phyloP scores from a whole-genome alignment of 1,140 invertebrate genomes.

The Scaptomyza graminum region DNA sequence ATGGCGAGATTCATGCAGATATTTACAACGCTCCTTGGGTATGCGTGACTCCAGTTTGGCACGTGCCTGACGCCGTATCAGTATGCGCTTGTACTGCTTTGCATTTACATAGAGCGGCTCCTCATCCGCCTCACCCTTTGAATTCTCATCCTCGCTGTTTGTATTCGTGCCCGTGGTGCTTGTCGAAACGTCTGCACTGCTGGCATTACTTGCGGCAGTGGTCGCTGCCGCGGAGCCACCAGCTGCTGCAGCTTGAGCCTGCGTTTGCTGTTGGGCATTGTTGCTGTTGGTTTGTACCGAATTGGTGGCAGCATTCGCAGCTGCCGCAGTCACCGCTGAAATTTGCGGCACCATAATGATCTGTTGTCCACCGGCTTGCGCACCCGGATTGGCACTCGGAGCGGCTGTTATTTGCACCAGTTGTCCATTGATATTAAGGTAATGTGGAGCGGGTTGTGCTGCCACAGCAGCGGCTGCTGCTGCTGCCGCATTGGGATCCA shows the following conservation, averaged over 20 bases:
- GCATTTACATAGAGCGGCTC: slow-evolving; percentile 99
- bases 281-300: slow-evolving; percentile 18
- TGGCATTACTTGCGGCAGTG: slow-evolving; percentile 37
- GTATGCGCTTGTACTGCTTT: slow-evolving; percentile 96
- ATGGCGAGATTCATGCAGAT: slow-evolving; percentile 99
- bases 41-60: slow-evolving; percentile 97
- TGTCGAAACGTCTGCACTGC: slow-evolving; percentile 61
- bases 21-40: slow-evolving; percentile 99
- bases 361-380: slow-evolving; percentile 56
- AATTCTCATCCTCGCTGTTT: slow-evolving; percentile 71
- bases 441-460: slow-evolving; percentile 86
- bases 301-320: slow-evolving; percentile 55
- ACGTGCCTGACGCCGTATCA: slow-evolving; percentile 94
- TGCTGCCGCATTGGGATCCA: slow-evolving; percentile 63
- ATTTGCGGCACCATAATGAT: slow-evolving; percentile 82
- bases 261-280: slow-evolving; percentile 43
- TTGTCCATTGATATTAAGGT: slow-evolving; percentile 90
- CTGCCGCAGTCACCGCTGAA: slow-evolving; percentile 84
- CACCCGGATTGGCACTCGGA: slow-evolving; percentile 42
- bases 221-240: slow-evolving; percentile 1
- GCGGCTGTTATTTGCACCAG: slow-evolving; percentile 87
- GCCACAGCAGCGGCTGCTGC: slow-evolving; percentile 26
- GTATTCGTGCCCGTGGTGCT: slow-evolving; percentile 75
- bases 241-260: slow-evolving; percentile 38
- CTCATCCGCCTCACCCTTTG: slow-evolving; percentile 90